These are phyloP conservation scores for Ciconia boyciana DNA, from an alignment of 2,113 vertebrate species.

Conservation along the genomic window DNA sequence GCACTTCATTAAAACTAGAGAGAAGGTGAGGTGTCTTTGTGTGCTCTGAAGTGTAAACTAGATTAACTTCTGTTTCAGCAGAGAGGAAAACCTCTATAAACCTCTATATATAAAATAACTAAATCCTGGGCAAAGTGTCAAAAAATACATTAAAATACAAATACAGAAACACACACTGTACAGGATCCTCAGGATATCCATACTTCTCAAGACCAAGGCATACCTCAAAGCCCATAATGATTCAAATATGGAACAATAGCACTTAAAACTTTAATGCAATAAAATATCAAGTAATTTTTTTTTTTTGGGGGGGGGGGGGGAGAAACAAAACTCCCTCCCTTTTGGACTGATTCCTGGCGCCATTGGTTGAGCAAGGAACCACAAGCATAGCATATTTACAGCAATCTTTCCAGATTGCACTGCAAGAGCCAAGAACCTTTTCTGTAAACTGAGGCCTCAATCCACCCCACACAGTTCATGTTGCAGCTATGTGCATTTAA, in stretches of 20 bases:
- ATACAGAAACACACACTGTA: not conserved
- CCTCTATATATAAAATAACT: not conserved
- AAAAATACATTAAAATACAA: conserved; percentile 13
- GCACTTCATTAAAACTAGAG: not conserved
- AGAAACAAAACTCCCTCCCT: not conserved
- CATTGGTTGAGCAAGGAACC: conserved; percentile 65
- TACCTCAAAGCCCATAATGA: conserved; percentile 31
- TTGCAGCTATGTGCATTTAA: not conserved
- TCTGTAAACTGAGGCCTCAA: conserved; percentile 7
- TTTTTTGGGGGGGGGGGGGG: too few relatives aligned
- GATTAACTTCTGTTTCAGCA: conserved; percentile 7
- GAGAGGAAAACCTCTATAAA: not conserved
- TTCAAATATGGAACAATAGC: conserved; percentile 11
- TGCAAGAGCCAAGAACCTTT: conserved; percentile 21
- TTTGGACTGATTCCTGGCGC: conserved; percentile 28
- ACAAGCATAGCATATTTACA: conserved; percentile 61
- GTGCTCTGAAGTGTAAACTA: not conserved
- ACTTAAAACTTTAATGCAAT: conserved; percentile 27
- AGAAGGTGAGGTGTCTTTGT: not conserved
- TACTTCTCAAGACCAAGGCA: not conserved
- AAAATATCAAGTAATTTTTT: conserved; percentile 29
- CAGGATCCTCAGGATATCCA: not conserved
- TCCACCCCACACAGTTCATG: not conserved
- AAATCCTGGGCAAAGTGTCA: not conserved
- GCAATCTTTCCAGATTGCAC: conserved; percentile 30